Percentiles rank a stretch among this genome's conserved stretches.
Evolutionary conservation across 2,797 vertebrate genomes (phyloP).

Genomic region (Avahi laniger): DNA sequence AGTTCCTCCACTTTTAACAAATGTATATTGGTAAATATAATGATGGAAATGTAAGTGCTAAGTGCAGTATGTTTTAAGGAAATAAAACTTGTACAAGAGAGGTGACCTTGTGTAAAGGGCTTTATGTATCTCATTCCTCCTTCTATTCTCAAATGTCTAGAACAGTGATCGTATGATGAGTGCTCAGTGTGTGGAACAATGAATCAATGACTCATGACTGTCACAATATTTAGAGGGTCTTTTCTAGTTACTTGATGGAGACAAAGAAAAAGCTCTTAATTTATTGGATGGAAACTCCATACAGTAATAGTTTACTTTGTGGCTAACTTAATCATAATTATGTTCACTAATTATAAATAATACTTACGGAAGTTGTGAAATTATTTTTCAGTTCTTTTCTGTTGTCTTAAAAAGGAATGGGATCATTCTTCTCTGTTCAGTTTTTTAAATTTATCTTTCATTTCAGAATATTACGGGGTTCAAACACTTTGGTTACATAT

Average conservation of each 20-base stretch:
- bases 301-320: neutral
- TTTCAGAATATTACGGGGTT: too few species aligned
- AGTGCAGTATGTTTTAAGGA: neutral
- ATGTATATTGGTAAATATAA: neutral
- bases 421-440: neutral
- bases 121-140: neutral
- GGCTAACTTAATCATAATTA: neutral
- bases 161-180: neutral
- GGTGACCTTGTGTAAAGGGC: neutral
- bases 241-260: neutral
- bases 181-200: neutral
- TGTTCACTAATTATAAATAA: neutral
- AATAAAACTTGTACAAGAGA: neutral
- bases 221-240: neutral
- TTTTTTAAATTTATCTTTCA: neutral
- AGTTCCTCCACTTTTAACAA: neutral
- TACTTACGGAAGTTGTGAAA: neutral
- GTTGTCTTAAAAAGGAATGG: neutral
- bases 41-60: neutral
- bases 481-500: too few species aligned
- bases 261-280: neutral
- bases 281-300: neutral
- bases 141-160: neutral
- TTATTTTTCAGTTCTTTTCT: slow-evolving; percentile 36
- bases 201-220: neutral